phyloP scores from a whole-genome alignment of 2,113 vertebrate species.

The Meles meles region DNA sequence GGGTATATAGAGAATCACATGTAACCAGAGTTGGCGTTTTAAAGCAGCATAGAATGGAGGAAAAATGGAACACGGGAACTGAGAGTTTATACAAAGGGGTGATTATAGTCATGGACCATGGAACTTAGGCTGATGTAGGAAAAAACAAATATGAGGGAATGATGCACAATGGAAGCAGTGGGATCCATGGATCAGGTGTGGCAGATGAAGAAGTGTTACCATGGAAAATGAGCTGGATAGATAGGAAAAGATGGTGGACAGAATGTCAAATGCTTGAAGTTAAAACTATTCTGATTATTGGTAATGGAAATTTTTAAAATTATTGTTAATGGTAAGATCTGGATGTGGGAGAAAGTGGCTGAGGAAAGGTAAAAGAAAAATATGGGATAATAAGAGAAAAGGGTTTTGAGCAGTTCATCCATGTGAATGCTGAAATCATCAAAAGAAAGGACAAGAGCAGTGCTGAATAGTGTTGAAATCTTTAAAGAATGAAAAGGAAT shows the following conservation, averaged over 20 bases:
- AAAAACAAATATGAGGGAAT: background rate
- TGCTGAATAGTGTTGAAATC: background rate
- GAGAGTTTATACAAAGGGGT: background rate
- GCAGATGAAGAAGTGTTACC: background rate
- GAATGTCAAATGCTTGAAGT: background rate
- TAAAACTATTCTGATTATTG: background rate
- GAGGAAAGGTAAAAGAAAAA: background rate
- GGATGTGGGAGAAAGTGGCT: background rate
- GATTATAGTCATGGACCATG: background rate
- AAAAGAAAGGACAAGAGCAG: background rate
- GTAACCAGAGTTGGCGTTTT: background rate
- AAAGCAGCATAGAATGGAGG: background rate
- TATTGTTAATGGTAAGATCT: background rate
- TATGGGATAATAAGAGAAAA: background rate
- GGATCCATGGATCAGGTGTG: background rate
- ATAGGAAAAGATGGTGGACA: background rate
- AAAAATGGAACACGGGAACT: background rate
- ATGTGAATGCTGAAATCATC: background rate
- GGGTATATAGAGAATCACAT: background rate
- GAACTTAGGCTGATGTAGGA: background rate
- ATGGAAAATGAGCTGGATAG: background rate
- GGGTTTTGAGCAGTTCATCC: background rate
- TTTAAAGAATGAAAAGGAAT: background rate
- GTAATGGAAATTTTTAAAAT: background rate
- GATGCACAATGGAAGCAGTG: no score